Percentiles rank a stretch among this genome's conserved stretches.
phyloP scores from a whole-genome alignment of 53 echinoderm and acorn worm species.

The Apostichopus leukothele region DNA sequence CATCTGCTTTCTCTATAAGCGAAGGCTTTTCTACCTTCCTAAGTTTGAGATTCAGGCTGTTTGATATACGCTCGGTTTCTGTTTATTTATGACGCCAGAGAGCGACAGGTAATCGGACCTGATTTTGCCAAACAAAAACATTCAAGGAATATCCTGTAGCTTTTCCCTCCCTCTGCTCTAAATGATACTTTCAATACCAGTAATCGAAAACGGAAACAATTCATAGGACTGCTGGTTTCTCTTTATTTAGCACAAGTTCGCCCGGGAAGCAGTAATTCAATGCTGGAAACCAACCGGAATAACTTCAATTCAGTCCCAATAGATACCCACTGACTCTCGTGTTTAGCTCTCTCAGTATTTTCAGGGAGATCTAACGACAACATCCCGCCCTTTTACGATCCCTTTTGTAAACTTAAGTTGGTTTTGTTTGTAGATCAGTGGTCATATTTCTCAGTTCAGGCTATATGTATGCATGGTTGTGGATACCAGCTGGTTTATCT shows the following conservation, averaged over 20 bases:
- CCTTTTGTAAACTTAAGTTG: constrained; percentile 2
- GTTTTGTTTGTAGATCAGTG: constrained; percentile 13
- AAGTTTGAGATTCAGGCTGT: too few relatives aligned
- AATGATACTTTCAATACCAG: too few relatives aligned
- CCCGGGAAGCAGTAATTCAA: background rate
- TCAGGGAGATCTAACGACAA: too few relatives aligned
- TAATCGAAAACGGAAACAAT: background rate
- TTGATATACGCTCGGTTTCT: too few relatives aligned
- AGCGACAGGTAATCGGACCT: too few relatives aligned
- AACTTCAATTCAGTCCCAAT: background rate
- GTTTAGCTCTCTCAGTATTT: too few relatives aligned
- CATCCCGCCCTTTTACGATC: background rate
- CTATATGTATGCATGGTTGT: background rate
- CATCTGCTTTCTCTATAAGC: too few relatives aligned
- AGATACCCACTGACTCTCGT: background rate
- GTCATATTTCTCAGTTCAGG: background rate
- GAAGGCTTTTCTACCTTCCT: too few relatives aligned
- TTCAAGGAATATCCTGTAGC: too few relatives aligned
- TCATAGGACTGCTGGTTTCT: background rate
- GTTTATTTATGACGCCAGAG: too few relatives aligned
- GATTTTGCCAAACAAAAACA: too few relatives aligned
- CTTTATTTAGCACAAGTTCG: background rate
- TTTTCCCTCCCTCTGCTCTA: too few relatives aligned
- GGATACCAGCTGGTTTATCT: background rate
- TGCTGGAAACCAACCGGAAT: constrained; percentile 2